Base-by-base conservation (phyloP, 2,888 invertebrate genomes). In the Schrankia costaestrigalis region DNA sequence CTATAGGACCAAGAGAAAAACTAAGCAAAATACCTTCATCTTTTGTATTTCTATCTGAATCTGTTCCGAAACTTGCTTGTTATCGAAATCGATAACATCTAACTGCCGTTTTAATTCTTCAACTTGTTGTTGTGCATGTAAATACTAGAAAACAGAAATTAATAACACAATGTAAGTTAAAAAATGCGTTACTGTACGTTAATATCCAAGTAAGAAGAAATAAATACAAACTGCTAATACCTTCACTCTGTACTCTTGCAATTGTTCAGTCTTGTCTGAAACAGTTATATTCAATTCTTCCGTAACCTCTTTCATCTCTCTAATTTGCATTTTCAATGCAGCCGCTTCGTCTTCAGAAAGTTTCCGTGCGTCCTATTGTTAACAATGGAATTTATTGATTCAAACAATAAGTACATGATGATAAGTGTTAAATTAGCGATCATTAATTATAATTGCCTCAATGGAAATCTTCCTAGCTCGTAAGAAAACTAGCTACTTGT, bases 21-120 rank as follows among this genome's bases (percentile, higher is more conserved):
- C n/a, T n/a, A n/a, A n/a, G 1, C 11, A 8, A 18, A 2, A 18
- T 63, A 82, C 85, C 79, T 86, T 86, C 79, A 85, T 83, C 44
- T 76, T 83, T 42, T 84, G 85, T 38, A 86, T 79, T 63, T 86
- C 85, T 5, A 80, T 57, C 35, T 84, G 82, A 39, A 86, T 81
- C 56, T 84, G 85, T 43, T 85, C 85, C 0, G 84, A 79, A 0
- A 85, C 79, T 55, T 83, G 85, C 46, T 78, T 82, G 35, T 78
- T 84, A 31, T 85, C 85, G 14, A 56, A 73, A 24, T 84, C 85
- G 30, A 78, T 75, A 0, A 79, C 41, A 21, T 83, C 80, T 22
- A 80, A 41, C 38, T 83, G 79, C 5, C 81, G 60, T 41, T 67
- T 78, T 12, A 78, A 40, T 42, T 85, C 85, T 51, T 82, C 82